These are phyloP conservation scores for Eledona agricola DNA, from an alignment of 2,888 invertebrate genomes.

Conservation along the genomic window DNA sequence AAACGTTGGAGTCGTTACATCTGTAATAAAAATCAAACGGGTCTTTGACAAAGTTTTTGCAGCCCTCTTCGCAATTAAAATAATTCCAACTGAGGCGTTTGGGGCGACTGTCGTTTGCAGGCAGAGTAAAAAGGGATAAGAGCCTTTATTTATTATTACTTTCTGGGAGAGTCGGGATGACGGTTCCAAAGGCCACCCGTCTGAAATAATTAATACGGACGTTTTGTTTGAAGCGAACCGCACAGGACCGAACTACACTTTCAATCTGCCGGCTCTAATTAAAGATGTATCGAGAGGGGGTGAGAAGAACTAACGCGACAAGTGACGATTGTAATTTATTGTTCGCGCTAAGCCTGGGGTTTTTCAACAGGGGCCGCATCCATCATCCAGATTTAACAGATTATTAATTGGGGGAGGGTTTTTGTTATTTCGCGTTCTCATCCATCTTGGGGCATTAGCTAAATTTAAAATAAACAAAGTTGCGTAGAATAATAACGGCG, in stretches of 20 bases:
- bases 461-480: too few relatives aligned
- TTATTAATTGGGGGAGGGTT: conserved; percentile 16
- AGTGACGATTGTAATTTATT: conserved; percentile 25
- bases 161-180: conserved; percentile 16
- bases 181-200: conserved; percentile 16
- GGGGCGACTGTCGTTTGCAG: conserved; percentile 22
- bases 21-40: conserved; percentile 16
- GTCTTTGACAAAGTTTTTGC: conserved; percentile 18
- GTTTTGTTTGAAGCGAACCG: conserved; percentile 28
- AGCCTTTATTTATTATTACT: conserved; percentile 27
- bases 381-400: conserved; percentile 15
- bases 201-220: conserved; percentile 34
- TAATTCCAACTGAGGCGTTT: conserved; percentile 15
- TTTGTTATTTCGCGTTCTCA: too few relatives aligned
- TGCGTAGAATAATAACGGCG: too few relatives aligned
- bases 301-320: conserved; percentile 1
- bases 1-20: too few relatives aligned
- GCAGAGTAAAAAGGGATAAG: conserved; percentile 17
- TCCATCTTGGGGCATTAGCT: too few relatives aligned
- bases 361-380: conserved; percentile 10
- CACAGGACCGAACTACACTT: conserved; percentile 10
- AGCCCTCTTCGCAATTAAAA: conserved; percentile 15
- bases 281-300: conserved; percentile 19
- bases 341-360: conserved; percentile 17
- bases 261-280: conserved; percentile 21